A percentile compares a stretch with the other conserved stretches of the same genome.
phyloP scores from a whole-genome alignment of 2,888 invertebrate species.

The Geophilus truncorum region DNA sequence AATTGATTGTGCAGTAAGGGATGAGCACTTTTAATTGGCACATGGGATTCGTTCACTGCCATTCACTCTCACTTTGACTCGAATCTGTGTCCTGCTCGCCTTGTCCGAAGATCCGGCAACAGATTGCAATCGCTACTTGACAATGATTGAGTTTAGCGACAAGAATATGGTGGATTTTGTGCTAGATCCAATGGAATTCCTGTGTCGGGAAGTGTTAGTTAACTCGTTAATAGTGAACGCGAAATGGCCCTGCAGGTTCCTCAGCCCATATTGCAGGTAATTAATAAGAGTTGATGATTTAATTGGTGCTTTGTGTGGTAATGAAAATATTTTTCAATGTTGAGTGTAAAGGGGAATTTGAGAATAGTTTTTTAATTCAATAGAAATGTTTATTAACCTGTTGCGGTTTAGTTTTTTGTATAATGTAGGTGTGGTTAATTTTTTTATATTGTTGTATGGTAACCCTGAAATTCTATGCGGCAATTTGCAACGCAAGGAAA shows the following conservation, averaged over 20 bases:
- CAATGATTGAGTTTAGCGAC: neutral
- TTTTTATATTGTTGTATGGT: no score
- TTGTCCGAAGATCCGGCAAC: neutral
- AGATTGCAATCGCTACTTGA: neutral
- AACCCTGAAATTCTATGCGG: no score
- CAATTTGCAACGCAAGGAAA: no score
- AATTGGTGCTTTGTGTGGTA: neutral
- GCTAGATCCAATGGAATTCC: neutral
- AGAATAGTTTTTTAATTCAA: no score
- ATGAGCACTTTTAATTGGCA: neutral
- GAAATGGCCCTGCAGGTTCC: slow-evolving; percentile 28
- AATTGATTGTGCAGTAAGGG: neutral
- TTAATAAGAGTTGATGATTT: no score
- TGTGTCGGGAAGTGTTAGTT: neutral
- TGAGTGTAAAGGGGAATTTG: no score
- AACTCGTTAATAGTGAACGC: neutral
- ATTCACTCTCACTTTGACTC: no score
- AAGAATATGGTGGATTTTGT: neutral
- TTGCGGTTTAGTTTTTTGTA: no score
- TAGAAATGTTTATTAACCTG: no score
- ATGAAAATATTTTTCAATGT: neutral
- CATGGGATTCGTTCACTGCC: neutral
- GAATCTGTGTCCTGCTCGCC: no score
- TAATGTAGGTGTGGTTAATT: no score
- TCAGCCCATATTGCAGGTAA: slow-evolving; percentile 30